Evolutionary conservation across 2,888 invertebrate genomes (phyloP).

Genomic region (Thumatha senex): DNA sequence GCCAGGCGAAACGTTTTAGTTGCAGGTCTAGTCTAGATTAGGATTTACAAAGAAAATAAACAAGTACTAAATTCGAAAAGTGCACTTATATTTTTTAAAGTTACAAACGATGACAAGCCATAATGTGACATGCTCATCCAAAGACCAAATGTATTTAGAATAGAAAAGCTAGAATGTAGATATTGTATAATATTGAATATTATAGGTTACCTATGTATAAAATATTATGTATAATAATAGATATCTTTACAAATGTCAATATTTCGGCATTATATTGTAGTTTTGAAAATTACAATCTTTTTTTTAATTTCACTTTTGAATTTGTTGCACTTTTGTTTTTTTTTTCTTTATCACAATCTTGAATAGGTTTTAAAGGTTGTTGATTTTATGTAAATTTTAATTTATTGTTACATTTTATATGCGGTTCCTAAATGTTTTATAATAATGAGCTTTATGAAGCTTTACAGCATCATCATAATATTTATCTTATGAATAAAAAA

Average conservation of each 20-base stretch:
- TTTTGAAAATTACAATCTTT: slow-evolving; percentile 45
- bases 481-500: slow-evolving; percentile 41
- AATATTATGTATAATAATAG: slow-evolving; percentile 41
- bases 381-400: slow-evolving; percentile 65
- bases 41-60: slow-evolving; percentile 59
- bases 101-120: slow-evolving; percentile 76
- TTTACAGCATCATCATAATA: slow-evolving; percentile 38
- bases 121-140: slow-evolving; percentile 81
- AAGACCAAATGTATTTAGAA: slow-evolving; percentile 81
- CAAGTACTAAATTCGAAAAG: slow-evolving; percentile 73
- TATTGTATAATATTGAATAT: slow-evolving; percentile 60
- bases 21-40: slow-evolving; percentile 77
- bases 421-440: slow-evolving; percentile 62
- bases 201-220: slow-evolving; percentile 55
- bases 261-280: slow-evolving; percentile 55
- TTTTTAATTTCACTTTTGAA: slow-evolving; percentile 39
- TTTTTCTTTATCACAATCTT: slow-evolving; percentile 40
- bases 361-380: slow-evolving; percentile 56
- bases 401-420: slow-evolving; percentile 64
- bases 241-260: slow-evolving; percentile 55
- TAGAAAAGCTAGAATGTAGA: slow-evolving; percentile 74
- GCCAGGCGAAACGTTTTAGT: slow-evolving; percentile 51
- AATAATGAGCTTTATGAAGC: slow-evolving; percentile 46
- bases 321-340: slow-evolving; percentile 51
- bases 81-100: slow-evolving; percentile 79